Evolutionary conservation across 2,888 invertebrate genomes (phyloP).

Genomic region (Drosophila kambysellisi): DNA sequence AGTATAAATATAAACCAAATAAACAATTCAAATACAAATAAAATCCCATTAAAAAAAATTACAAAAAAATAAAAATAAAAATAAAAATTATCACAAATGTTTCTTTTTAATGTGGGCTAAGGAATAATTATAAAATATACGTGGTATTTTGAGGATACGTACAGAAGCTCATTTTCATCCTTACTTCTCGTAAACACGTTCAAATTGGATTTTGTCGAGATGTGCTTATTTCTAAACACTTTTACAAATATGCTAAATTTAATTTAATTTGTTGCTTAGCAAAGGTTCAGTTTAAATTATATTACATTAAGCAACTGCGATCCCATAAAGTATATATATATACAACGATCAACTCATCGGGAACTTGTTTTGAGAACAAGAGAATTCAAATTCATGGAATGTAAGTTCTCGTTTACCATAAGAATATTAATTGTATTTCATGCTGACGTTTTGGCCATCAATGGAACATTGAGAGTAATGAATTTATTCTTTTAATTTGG

Average conservation of each 20-base stretch:
- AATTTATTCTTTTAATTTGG: neutral
- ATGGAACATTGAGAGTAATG: too few species aligned
- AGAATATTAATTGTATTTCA: too few species aligned
- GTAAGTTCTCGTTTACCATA: too few species aligned
- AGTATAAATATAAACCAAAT: constrained; percentile 69
- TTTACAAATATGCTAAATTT: neutral
- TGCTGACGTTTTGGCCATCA: too few species aligned
- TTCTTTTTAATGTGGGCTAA: neutral
- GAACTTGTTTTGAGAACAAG: too few species aligned
- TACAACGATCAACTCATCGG: neutral
- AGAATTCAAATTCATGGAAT: too few species aligned
- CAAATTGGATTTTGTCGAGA: neutral
- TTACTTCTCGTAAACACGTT: neutral
- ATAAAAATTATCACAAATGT: neutral
- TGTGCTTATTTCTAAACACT: neutral
- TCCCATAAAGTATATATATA: neutral
- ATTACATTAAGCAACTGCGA: neutral
- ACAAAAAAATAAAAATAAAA: constrained; percentile 11
- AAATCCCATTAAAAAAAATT: constrained; percentile 55
- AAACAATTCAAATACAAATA: constrained; percentile 69
- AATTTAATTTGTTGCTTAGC: too few species aligned
- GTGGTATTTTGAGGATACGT: neutral
- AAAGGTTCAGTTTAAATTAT: neutral
- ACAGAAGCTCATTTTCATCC: neutral
- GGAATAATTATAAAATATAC: neutral